phyloP scores from a whole-genome alignment of 2,888 invertebrate species.

The Callosobruchus maculatus region DNA sequence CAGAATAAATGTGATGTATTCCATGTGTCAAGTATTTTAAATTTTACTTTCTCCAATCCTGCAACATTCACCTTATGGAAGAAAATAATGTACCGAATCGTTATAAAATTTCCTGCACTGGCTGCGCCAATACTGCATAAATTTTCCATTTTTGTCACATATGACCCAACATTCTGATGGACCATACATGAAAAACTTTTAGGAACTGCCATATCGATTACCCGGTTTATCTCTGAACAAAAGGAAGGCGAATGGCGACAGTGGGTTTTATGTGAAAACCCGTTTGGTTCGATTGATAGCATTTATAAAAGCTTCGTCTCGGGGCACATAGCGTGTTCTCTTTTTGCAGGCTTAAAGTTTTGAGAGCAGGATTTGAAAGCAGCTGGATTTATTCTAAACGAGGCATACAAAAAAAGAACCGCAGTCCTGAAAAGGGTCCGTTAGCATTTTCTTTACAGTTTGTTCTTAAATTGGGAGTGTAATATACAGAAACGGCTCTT shows the following conservation, averaged over 20 bases:
- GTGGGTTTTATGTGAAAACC: neutral
- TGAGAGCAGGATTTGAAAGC: neutral
- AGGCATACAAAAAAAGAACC: neutral
- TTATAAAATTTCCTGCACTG: too few relatives aligned
- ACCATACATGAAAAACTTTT: neutral
- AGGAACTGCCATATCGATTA: neutral
- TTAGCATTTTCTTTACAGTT: neutral
- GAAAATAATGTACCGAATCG: too few relatives aligned
- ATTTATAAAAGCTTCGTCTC: neutral
- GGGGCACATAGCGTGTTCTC: neutral
- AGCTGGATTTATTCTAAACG: neutral
- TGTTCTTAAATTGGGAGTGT: too few relatives aligned
- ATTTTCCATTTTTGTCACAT: too few relatives aligned
- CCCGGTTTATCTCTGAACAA: neutral
- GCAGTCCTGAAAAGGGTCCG: neutral
- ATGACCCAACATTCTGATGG: neutral
- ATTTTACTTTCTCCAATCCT: too few relatives aligned
- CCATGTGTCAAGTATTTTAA: too few relatives aligned
- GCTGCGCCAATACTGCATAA: too few relatives aligned
- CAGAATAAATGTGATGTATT: too few relatives aligned
- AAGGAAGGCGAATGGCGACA: neutral
- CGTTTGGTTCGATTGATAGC: neutral
- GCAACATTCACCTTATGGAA: too few relatives aligned
- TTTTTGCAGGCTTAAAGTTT: neutral
- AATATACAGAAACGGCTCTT: too few relatives aligned